These are phyloP conservation scores for Nematostella vectensis DNA, from an alignment of 92 coral and sea anemone species.

Conservation along the genomic window DNA sequence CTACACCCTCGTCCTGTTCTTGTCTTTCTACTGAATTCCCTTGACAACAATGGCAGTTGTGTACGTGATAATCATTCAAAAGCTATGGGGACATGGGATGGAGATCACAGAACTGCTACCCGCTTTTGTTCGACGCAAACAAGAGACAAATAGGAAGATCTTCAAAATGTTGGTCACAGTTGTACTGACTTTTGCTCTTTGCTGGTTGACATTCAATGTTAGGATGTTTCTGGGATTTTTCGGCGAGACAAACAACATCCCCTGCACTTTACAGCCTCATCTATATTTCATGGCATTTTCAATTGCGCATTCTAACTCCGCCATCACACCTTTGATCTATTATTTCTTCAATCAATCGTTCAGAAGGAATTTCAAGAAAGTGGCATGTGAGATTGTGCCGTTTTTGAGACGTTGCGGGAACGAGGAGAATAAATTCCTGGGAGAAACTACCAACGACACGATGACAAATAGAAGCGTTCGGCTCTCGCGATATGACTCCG, in stretches of 20 bases:
- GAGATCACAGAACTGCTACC: slow-evolving; percentile 30
- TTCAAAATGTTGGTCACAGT: slow-evolving; percentile 47
- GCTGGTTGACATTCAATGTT: slow-evolving; percentile 55
- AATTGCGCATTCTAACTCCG: slow-evolving; percentile 43
- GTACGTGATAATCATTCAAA: slow-evolving; percentile 29
- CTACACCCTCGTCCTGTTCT: slow-evolving; percentile 51
- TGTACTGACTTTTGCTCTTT: slow-evolving; percentile 44
- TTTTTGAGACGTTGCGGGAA: not conserved
- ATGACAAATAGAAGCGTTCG: too few species aligned
- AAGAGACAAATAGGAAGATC: slow-evolving; percentile 20
- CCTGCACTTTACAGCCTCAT: slow-evolving; percentile 14
- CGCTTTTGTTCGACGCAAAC: slow-evolving; percentile 23
- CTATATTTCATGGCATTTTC: slow-evolving; percentile 22
- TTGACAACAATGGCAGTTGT: slow-evolving; percentile 20
- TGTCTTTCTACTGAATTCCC: slow-evolving; percentile 38
- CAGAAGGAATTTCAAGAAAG: slow-evolving; percentile 18
- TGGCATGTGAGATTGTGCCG: slow-evolving; percentile 7
- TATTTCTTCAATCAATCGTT: slow-evolving; percentile 25
- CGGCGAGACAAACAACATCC: slow-evolving; percentile 14
- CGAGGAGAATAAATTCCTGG: too few species aligned
- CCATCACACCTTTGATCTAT: slow-evolving; percentile 50
- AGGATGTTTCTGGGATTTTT: slow-evolving; percentile 37
- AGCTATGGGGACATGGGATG: slow-evolving; percentile 41
- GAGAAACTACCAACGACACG: too few species aligned
- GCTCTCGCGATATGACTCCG: too few species aligned